Evolutionary conservation across 2,888 invertebrate species (phyloP), one percentile per base, ranked within the genome.

Genomic region (Neelides folsomi): DNA sequence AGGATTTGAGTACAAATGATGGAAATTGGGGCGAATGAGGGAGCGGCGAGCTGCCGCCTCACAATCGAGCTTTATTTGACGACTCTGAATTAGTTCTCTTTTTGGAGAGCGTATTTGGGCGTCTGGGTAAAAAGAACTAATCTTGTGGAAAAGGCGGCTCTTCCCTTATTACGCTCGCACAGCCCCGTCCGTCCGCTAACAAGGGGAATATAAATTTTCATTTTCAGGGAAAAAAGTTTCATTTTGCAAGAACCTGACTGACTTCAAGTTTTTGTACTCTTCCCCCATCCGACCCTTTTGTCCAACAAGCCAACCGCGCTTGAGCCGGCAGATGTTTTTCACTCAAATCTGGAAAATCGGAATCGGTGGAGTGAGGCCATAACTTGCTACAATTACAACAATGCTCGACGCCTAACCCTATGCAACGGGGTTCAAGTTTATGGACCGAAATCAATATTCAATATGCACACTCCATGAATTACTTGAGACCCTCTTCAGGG

Each of bases 331-430:
- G 65, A 66, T 66, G 66, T 66, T 66, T 66, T 66, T 63, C 63
- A 60, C 63, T 63, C 59, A 66, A 66, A 65, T 66, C 59, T 62
- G 66, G 65, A 66, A 65, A 64, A 62, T 64, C 63, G 56, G 55
- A 59, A 27, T 27, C 27, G 27, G 27, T 27, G 27, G 27, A 27
- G 57, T 59, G 57, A 27, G 27, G 27, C 27, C 27, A 27, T 27
- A 27, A 27, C 27, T 27, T 27, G 27, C 27, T 27, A 27, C 27
- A 27, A 27, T 27, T 27, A 27, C 27, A 27, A 27, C 27, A 27
- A 27, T 27, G 27, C 27, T 27, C 27, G 27, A 27, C 27, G 27
- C 27, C 27, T 27, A 27, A 27, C 27, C 27, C 27, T 3, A 27
- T 27, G 27, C 27, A 27, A 39, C 13, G 39, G 39, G 15, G 39